phyloP scores from a whole-genome alignment of 2,888 invertebrate species.

The Tuta absoluta region DNA sequence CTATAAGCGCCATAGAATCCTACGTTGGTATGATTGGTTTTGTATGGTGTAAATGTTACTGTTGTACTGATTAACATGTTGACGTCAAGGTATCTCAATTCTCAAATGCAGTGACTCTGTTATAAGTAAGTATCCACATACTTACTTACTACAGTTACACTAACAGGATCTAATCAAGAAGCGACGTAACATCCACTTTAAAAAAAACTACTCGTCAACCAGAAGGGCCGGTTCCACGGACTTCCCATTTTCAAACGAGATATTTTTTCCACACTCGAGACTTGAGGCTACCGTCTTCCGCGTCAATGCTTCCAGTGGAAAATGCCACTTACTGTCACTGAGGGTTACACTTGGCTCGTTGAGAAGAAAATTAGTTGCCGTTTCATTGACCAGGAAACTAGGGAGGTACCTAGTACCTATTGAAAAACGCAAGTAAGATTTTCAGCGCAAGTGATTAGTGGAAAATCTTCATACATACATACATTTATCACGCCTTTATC shows the following conservation, averaged over 20 bases:
- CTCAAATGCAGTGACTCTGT: too few species aligned
- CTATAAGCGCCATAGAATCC: too few species aligned
- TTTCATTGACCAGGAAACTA: conserved; percentile 3
- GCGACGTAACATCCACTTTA: neutral
- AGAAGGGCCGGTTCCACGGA: conserved; percentile 63
- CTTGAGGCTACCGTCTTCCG: conserved; percentile 50
- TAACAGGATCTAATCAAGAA: conserved; percentile 9
- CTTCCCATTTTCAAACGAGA: conserved; percentile 80
- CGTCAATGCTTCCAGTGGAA: conserved; percentile 55
- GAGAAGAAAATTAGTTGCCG: conserved; percentile 23
- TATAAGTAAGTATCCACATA: too few species aligned
- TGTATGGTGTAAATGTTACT: too few species aligned
- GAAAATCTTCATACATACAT: too few species aligned
- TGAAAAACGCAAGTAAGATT: too few species aligned
- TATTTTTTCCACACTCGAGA: conserved; percentile 59
- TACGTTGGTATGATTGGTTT: too few species aligned
- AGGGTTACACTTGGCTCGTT: conserved; percentile 26
- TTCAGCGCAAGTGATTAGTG: too few species aligned
- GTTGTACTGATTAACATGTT: too few species aligned
- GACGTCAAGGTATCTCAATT: neutral
- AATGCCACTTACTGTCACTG: conserved; percentile 48
- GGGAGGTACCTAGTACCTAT: too few species aligned
- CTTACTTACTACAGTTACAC: conserved; percentile 15
- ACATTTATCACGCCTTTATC: too few species aligned
- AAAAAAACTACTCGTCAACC: conserved; percentile 36